Conservation (phyloP, 2,888 invertebrate genomes). For the Pyrochroa serraticornis region DNA sequence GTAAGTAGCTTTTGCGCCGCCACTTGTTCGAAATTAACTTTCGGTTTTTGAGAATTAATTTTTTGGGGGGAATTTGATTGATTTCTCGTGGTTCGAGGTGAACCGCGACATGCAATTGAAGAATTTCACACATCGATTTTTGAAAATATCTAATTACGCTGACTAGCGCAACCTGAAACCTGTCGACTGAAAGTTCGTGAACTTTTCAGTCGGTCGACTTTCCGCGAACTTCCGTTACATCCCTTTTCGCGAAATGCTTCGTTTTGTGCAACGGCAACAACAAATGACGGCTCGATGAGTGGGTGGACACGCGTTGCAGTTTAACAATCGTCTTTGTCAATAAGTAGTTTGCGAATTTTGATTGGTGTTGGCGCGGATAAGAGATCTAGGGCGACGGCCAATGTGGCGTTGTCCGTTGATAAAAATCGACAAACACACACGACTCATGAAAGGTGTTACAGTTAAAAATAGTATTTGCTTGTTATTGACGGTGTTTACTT, state of each 20-base stretch:
- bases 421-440: too few species aligned
- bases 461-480: not conserved
- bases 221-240: constrained; percentile 1
- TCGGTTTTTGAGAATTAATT: constrained; percentile 10
- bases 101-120: constrained; percentile 2
- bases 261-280: not conserved
- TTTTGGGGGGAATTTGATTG: constrained; percentile 11
- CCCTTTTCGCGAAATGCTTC: not conserved
- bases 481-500: not conserved
- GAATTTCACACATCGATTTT: constrained; percentile 1
- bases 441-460: not conserved
- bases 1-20: too few species aligned
- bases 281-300: not conserved
- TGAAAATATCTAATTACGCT: not conserved
- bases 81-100: too few species aligned
- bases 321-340: too few species aligned
- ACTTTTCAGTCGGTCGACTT: not conserved
- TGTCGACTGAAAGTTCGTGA: not conserved
- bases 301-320: too few species aligned
- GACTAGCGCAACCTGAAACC: not conserved
- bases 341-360: too few species aligned
- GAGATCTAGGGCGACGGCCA: too few species aligned
- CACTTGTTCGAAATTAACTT: constrained; percentile 8
- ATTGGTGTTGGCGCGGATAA: too few species aligned
- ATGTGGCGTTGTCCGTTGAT: too few species aligned